These are phyloP conservation scores for Pollenia amentaria DNA, from an alignment of 2,888 invertebrate species.

Conservation along the genomic window DNA sequence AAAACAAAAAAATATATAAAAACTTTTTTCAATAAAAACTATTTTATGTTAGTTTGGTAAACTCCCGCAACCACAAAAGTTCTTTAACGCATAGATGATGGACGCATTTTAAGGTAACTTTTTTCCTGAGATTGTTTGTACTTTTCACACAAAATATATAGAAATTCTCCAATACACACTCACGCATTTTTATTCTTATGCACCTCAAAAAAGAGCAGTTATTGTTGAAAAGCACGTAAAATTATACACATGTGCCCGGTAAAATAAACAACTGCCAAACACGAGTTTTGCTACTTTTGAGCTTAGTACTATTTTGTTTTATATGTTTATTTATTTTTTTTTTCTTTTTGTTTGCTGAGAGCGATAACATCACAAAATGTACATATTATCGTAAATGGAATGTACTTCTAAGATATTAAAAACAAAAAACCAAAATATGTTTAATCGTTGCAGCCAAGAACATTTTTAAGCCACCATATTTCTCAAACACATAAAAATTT, in stretches of 20 bases:
- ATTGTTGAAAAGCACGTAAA: conserved; percentile 34
- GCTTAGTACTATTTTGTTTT: conserved; percentile 22
- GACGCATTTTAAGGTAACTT: not conserved
- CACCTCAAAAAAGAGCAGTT: conserved; percentile 35
- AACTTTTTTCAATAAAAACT: conserved; percentile 41
- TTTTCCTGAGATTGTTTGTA: conserved; percentile 22
- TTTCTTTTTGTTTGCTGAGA: conserved; percentile 10
- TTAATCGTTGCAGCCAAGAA: too few species aligned
- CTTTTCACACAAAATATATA: conserved; percentile 21
- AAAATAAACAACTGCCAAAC: conserved; percentile 58
- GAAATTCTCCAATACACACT: conserved; percentile 11
- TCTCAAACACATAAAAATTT: too few species aligned
- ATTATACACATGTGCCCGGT: conserved; percentile 53
- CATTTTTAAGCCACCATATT: too few species aligned
- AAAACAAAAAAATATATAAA: not conserved
- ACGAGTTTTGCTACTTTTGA: conserved; percentile 26
- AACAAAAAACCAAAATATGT: too few species aligned
- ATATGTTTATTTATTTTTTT: too few species aligned
- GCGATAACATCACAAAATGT: too few species aligned
- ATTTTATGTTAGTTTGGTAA: conserved; percentile 57
- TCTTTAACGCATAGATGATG: conserved; percentile 19
- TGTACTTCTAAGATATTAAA: too few species aligned
- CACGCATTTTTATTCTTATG: conserved; percentile 26
- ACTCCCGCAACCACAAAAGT: conserved; percentile 59
- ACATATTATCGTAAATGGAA: too few species aligned